These are phyloP conservation scores for Gracilinanus agilis DNA, from an alignment of 2,113 vertebrate genomes.

Conservation along the genomic window DNA sequence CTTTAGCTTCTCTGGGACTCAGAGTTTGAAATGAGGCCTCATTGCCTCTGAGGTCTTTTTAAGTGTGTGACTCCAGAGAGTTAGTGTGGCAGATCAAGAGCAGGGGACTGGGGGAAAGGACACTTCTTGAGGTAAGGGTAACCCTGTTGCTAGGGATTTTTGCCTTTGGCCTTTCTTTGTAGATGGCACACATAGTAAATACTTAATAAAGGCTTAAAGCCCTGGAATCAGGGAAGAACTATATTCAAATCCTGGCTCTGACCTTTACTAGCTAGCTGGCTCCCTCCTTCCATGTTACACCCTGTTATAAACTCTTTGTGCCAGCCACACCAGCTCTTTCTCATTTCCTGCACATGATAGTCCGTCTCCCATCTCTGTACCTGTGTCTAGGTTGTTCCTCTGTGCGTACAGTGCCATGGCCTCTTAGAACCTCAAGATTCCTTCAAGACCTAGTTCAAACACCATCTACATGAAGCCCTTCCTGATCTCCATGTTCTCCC, in stretches of 20 bases:
- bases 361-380: neutral
- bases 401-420: no score
- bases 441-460: neutral
- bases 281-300: neutral
- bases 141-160: neutral
- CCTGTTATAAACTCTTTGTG: neutral
- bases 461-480: no score
- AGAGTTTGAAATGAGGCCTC: neutral
- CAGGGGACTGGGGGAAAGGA: neutral
- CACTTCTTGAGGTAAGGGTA: neutral
- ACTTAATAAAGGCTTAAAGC: neutral
- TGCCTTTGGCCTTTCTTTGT: neutral
- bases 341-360: neutral
- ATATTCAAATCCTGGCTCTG: neutral
- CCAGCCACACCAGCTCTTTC: neutral
- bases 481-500: no score
- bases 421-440: neutral
- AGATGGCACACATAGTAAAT: neutral
- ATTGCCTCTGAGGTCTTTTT: neutral
- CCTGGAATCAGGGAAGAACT: neutral
- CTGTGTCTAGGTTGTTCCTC: neutral
- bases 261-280: no score
- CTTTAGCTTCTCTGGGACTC: neutral
- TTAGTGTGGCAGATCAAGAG: neutral
- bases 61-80: neutral